Evolutionary conservation across 2,113 vertebrate species (phyloP), one percentile per base, ranked within the genome.

Genomic region (Leuciscus idus): DNA sequence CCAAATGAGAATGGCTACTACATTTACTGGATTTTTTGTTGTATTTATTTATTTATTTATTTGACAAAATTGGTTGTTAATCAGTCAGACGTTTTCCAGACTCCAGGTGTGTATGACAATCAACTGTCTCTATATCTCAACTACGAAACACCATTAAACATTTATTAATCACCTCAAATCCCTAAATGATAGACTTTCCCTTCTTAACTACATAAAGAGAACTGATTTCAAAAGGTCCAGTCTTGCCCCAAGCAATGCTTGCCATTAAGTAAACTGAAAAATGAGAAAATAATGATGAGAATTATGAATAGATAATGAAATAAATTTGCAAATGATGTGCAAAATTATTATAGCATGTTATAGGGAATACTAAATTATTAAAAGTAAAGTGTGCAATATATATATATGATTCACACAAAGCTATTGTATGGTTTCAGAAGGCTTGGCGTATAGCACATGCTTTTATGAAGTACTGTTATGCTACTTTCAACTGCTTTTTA

Each of bases 241-340:
- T 84, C 88, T 89, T 89, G 85, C 88, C 86, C 73, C 88, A 79
- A 89, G 88, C 88, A 62, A 87, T 78, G 81, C 62, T 70, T 28
- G 73, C 36, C 78, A 84, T 83, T 61, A 80, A 87, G 68, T 72
- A 59, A 87, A 87, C 80, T 89, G 82, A 72, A 83, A 89, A 87
- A 87, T 87, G 83, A 85, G 78, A 80, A 85, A 62, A 64, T 79
- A 76, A 87, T 87, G 83, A 89, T 81, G 76, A 55, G 72, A 89
- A 89, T 89, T 85, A 77, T 39, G 66, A 68, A 78, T 6, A 39
- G 55, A 33, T 36, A 76, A 66, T 84, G n/a, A 84, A 81, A 66
- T 19, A 33, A 4, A 15, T 33, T 6, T 64, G 9, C 28, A 66
- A 81, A 81, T 30, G n/a, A 64, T 26, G 48, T 81, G 79, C 23